Percentiles rank a stretch among this genome's conserved stretches.
Evolutionary conservation across 2,888 invertebrate species (phyloP).

Genomic region (Plutella xylostella): DNA sequence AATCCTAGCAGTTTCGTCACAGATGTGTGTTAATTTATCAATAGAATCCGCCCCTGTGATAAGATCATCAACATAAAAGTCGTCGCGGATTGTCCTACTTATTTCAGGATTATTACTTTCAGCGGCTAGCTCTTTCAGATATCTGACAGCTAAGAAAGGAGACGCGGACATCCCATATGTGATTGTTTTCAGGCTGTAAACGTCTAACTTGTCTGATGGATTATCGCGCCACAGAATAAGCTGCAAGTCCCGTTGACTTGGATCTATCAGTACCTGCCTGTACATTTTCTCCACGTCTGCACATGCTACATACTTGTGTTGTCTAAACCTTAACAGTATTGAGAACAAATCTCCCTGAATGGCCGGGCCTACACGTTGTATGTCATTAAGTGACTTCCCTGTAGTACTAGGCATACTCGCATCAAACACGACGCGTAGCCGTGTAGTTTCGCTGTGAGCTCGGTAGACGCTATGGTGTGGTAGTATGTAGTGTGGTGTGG

Average conservation of each 20-base stretch:
- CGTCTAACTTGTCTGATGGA: constrained; percentile 16
- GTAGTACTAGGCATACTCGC: constrained; percentile 14
- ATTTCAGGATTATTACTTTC: constrained; percentile 21
- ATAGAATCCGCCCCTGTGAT: constrained; percentile 17
- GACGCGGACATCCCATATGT: constrained; percentile 26
- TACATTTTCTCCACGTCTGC: constrained; percentile 25
- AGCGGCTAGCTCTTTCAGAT: constrained; percentile 23
- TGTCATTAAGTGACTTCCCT: constrained; percentile 18
- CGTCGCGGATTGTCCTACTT: constrained; percentile 18
- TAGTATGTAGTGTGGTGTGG: background rate
- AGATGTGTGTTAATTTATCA: background rate
- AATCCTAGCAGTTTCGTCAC: constrained; percentile 1
- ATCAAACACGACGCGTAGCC: constrained; percentile 15
- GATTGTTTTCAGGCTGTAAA: constrained; percentile 23
- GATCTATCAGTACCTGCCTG: constrained; percentile 21
- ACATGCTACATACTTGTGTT: constrained; percentile 15
- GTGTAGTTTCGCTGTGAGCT: background rate
- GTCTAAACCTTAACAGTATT: constrained; percentile 17
- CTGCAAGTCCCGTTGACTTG: constrained; percentile 24
- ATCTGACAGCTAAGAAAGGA: constrained; percentile 24
- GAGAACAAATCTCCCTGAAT: constrained; percentile 18
- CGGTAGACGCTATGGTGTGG: background rate
- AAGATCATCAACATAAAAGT: constrained; percentile 23
- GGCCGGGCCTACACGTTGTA: constrained; percentile 15
- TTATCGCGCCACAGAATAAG: constrained; percentile 23